These are phyloP conservation scores for Gorsachius goisagi DNA, from an alignment of 2,113 vertebrate species.

Conservation along the genomic window DNA sequence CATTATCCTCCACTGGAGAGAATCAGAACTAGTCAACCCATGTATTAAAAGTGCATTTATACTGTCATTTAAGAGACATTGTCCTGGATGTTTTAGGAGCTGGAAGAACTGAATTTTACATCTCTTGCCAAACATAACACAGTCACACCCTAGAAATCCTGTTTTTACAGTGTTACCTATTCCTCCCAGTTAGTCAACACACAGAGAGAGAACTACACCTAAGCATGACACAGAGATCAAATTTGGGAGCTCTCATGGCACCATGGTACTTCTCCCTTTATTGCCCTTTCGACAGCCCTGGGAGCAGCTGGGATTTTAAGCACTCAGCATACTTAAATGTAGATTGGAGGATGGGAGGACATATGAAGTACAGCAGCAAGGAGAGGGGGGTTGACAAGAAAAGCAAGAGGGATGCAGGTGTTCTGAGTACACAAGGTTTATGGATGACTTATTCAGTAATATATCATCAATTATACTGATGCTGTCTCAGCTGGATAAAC, in stretches of 20 bases:
- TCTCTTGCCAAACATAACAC: not conserved
- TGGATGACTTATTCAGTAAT: not conserved
- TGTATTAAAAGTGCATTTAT: not conserved
- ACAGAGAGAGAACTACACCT: not conserved
- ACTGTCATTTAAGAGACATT: not conserved
- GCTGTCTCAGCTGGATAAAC: not conserved
- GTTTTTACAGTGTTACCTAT: not conserved
- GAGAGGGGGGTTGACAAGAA: not conserved
- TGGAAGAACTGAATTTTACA: not conserved
- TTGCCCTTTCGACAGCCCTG: not conserved
- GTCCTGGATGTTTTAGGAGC: not conserved
- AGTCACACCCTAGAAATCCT: not conserved
- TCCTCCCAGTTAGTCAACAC: not conserved
- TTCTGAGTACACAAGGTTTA: not conserved
- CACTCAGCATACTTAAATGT: not conserved
- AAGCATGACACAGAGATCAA: not conserved
- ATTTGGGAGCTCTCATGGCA: not conserved
- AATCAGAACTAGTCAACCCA: not conserved
- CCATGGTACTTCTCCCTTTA: not conserved
- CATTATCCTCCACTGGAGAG: not conserved
- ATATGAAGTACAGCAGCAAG: not conserved
- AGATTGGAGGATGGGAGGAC: not conserved
- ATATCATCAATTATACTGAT: not conserved
- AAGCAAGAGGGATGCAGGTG: not conserved
- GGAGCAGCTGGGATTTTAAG: not conserved